Evolutionary conservation across 2,113 vertebrate genomes (phyloP), one percentile per base, ranked within the genome.

Genomic region (Gallinago jamesoni): DNA sequence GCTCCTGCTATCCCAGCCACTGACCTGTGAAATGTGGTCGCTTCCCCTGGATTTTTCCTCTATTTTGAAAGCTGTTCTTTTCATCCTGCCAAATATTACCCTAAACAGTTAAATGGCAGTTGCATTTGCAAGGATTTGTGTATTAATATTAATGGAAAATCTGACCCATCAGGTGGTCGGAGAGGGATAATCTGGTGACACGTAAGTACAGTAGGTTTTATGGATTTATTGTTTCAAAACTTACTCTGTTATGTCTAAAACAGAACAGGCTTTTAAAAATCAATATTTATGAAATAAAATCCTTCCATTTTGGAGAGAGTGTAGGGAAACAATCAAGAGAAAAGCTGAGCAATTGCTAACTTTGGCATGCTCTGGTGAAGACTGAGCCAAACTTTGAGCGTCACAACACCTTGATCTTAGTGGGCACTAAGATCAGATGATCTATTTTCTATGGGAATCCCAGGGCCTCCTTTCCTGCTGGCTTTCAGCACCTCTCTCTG

Each of bases 1-100:
- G 89, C 77, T 93, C 89, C 62, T 82, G 77, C 92, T 87, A 59
- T 89, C 92, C 94, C 86, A 91, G 78, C 74, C 81, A 89, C 62
- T 97, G 95, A 97, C 94, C 96, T 97, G 92, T 96, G 94, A 96
- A 96, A 96, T 92, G 62, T 91, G 94, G 92, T 88, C 25, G 3
- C 0, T 14, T 93, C 86, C 87, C 86, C 89, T 70, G 70, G 56
- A 93, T 76, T 96, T 87, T 93, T 86, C 69, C n/a, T 84, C 14
- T 94, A 56, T 96, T 96, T 97, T 95, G 92, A 97, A 93, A 96
- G 66, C 92, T 79, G 80, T 79, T 81, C 86, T 92, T 89, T 93
- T 87, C 74, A 73, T 87, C 69, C 53, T 73, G 37, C 24, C 68
- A 92, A 91, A 82, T 64, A 73, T 55, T 84, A 39, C 79, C 35